Evolutionary conservation across 2,797 vertebrate species (phyloP).

Genomic region (Sciurus carolinensis): DNA sequence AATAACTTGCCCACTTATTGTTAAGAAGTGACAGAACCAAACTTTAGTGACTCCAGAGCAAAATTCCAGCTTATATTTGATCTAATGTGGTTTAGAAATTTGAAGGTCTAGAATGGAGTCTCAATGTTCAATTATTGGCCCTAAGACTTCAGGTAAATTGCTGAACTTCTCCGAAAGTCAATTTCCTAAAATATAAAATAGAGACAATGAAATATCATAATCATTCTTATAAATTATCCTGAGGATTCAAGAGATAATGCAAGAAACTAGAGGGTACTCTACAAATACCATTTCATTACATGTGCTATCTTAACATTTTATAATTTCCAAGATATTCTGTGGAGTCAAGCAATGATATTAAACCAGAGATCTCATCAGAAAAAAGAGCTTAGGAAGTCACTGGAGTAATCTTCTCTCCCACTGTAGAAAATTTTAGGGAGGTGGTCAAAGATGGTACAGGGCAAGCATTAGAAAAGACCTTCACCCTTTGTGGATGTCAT

Average conservation of each 20-base stretch:
- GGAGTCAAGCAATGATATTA: slow-evolving; percentile 8
- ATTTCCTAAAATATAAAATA: slow-evolving; percentile 38
- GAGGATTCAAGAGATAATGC: slow-evolving; percentile 17
- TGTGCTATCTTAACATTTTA: slow-evolving; percentile 5
- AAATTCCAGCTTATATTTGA: slow-evolving; percentile 67
- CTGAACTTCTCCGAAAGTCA: slow-evolving; percentile 48
- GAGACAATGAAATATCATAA: not conserved
- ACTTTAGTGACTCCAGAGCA: slow-evolving; percentile 31
- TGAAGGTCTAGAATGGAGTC: slow-evolving; percentile 31
- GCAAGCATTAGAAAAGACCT: not conserved
- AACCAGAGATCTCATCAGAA: slow-evolving; percentile 46
- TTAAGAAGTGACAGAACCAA: slow-evolving; percentile 76
- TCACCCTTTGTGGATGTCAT: not conserved
- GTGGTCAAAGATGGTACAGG: not conserved
- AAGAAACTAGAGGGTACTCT: not conserved
- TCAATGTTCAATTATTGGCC: slow-evolving; percentile 58
- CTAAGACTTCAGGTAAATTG: slow-evolving; percentile 43
- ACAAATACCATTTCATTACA: slow-evolving; percentile 26
- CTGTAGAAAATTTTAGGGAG: slow-evolving; percentile 2
- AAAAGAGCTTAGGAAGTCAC: slow-evolving; percentile 33
- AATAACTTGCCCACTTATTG: slow-evolving; percentile 55
- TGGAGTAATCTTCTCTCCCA: not conserved
- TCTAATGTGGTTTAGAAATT: slow-evolving; percentile 38
- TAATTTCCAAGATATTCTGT: slow-evolving; percentile 28
- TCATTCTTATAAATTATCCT: not conserved